Base-by-base conservation (phyloP, 2,888 invertebrate species). In the Nomada lathburiana region DNA sequence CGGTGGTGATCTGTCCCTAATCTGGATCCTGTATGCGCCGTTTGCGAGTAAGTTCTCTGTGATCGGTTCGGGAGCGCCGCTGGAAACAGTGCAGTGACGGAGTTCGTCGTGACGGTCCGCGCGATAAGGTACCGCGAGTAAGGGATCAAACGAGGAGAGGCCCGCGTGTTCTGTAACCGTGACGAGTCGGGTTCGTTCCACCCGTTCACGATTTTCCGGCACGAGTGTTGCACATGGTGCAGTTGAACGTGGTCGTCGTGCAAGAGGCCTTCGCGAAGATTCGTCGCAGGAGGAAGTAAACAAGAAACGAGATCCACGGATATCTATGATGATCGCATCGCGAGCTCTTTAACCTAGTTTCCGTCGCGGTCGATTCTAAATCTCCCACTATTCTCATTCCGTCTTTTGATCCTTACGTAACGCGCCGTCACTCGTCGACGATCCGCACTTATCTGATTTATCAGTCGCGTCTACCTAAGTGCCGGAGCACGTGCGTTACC, bases 381-480 rank as follows among this genome's bases (percentile, higher is more conserved):
- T 73, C 82, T 83, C 78, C 81, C 71, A 55, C 73, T 73, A 50
- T 75, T 68, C 63, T 20, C 71, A 20, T 2, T n/a, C 42, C 23
- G 62, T 70, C 53, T 72, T 73, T 74, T 60, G 57, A 44, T 73
- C 62, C 79, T 89, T 88, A 84, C 84, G 85, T 88, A 84, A 88
- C 81, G 42, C 65, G 42, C 20, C 76, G 74, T 67, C 62, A 20
- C 55, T 67, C 79, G 75, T 76, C 81, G 79, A 65, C 42, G 73
- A 76, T 76, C 62, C 52, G 71, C 63, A 71, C 55, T 87, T 86
- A 85, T 87, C 86, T 67, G 82, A 86, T 87, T 88, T 84, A 85
- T 90, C 88, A 82, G 83, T 79, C 71, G 75, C 52, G 67, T 29
- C 55, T 44, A 50, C 11, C 29, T 26, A n/a, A 63, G 75, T 62